A percentile compares a stretch with the other conserved stretches of the same genome.
Conservation (phyloP, 2,113 vertebrate genomes). For the Montifringilla adamsi region DNA sequence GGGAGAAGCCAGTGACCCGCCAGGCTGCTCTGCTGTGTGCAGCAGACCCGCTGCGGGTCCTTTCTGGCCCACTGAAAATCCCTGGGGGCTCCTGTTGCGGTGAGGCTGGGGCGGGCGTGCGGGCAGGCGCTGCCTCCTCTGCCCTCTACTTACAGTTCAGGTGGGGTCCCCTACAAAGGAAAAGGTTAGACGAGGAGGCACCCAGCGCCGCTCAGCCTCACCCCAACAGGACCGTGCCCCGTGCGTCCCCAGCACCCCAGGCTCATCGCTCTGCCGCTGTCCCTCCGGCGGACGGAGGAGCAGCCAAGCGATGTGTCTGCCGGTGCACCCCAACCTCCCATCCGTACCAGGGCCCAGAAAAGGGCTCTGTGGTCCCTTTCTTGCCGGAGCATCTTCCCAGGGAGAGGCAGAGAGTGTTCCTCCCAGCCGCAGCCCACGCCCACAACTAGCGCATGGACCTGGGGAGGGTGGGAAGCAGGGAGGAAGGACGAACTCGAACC, state of each 20-base stretch:
- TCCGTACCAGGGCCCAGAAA: constrained; percentile 46
- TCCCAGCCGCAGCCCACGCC: constrained; percentile 70
- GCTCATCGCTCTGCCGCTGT: neutral
- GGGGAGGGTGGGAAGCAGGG: constrained; percentile 38
- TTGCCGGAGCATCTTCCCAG: neutral
- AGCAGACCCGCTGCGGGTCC: neutral
- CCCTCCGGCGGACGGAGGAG: neutral
- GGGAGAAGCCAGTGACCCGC: neutral
- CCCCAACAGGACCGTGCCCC: constrained; percentile 35
- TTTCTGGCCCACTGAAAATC: neutral
- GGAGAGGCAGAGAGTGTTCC: constrained; percentile 61
- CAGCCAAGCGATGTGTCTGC: neutral
- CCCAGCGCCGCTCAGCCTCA: constrained; percentile 58
- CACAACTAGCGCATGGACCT: constrained; percentile 70
- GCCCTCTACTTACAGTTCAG: constrained; percentile 73
- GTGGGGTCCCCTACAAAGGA: constrained; percentile 46
- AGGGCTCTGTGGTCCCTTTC: neutral
- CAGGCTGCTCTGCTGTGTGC: neutral
- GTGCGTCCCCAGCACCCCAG: neutral
- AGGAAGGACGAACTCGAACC: constrained; percentile 60
- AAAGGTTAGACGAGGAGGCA: constrained; percentile 68
- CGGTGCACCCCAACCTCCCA: constrained; percentile 1
- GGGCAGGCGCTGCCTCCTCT: constrained; percentile 48
- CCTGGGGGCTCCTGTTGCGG: neutral
- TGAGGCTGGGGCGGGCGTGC: neutral